Conservation (phyloP, 1,140 invertebrate species). For the Cardiocondyla obscurior region DNA sequence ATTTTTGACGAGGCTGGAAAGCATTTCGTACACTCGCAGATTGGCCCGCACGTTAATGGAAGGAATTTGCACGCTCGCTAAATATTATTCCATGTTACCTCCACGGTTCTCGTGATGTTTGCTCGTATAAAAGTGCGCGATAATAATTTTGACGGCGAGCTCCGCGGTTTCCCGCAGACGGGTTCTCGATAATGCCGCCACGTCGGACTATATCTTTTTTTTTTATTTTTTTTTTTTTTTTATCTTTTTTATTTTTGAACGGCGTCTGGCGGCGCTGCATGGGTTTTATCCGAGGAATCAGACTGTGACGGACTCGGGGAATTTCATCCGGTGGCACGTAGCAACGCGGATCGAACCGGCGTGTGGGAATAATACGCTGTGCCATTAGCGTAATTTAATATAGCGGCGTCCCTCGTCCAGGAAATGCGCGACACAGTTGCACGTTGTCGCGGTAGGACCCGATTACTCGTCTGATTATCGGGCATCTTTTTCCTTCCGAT, state of each 20-base stretch:
- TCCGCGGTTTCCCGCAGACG: constrained; percentile 28
- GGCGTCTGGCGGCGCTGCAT: neutral
- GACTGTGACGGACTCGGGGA: constrained; percentile 64
- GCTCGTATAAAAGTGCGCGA: constrained; percentile 1
- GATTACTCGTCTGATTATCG: constrained; percentile 33
- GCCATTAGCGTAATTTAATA: constrained; percentile 55
- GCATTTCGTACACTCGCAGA: neutral
- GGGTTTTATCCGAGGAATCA: constrained; percentile 56
- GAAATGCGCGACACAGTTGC: constrained; percentile 36
- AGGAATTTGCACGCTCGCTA: neutral
- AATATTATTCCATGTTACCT: neutral
- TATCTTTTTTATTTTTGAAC: constrained; percentile 27
- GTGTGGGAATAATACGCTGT: constrained; percentile 34
- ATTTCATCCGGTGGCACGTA: constrained; percentile 55
- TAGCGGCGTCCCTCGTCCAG: constrained; percentile 1
- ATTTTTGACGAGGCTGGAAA: constrained; percentile 3
- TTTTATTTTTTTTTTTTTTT: too few species aligned
- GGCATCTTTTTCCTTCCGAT: neutral
- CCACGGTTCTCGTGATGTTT: neutral
- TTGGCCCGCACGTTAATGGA: neutral
- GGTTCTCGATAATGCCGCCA: neutral
- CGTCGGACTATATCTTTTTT: constrained; percentile 6
- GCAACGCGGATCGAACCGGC: constrained; percentile 22
- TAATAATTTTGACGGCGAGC: constrained; percentile 19
- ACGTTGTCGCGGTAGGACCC: constrained; percentile 1